Percentiles rank a stretch among this genome's conserved stretches.
Evolutionary conservation across 2,888 invertebrate species (phyloP).

Genomic region (Microplitis deprimator): DNA sequence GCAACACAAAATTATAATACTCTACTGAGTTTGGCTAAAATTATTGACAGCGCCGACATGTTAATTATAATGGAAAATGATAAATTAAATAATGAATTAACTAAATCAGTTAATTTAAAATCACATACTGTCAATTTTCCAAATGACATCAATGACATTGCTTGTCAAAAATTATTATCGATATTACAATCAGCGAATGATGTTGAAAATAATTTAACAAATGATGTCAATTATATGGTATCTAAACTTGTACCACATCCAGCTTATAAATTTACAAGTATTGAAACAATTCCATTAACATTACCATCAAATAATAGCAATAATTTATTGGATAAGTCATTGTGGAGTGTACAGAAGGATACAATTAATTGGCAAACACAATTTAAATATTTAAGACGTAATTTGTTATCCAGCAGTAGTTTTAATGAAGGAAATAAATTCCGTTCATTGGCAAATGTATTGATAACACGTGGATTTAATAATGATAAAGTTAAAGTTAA

Average conservation of each 20-base stretch:
- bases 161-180: constrained; percentile 72
- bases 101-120: constrained; percentile 60
- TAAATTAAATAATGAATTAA: constrained; percentile 30
- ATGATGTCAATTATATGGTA: constrained; percentile 62
- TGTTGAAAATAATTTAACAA: constrained; percentile 42
- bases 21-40: constrained; percentile 71
- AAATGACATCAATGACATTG: constrained; percentile 71
- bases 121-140: constrained; percentile 63
- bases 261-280: constrained; percentile 71
- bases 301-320: not conserved
- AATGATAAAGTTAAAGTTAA: not conserved
- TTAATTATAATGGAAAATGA: constrained; percentile 73
- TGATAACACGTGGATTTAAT: constrained; percentile 69
- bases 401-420: constrained; percentile 51
- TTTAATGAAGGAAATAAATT: constrained; percentile 27
- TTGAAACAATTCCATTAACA: constrained; percentile 60
- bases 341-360: constrained; percentile 3
- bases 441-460: constrained; percentile 65
- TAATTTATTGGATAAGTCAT: not conserved
- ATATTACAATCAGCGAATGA: constrained; percentile 70
- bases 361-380: constrained; percentile 68
- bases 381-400: constrained; percentile 62
- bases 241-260: constrained; percentile 71
- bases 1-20: constrained; percentile 74
- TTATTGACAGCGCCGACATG: constrained; percentile 70